phyloP scores from a whole-genome alignment of 1,140 invertebrate species.

The Pogonomyrmex barbatus region DNA sequence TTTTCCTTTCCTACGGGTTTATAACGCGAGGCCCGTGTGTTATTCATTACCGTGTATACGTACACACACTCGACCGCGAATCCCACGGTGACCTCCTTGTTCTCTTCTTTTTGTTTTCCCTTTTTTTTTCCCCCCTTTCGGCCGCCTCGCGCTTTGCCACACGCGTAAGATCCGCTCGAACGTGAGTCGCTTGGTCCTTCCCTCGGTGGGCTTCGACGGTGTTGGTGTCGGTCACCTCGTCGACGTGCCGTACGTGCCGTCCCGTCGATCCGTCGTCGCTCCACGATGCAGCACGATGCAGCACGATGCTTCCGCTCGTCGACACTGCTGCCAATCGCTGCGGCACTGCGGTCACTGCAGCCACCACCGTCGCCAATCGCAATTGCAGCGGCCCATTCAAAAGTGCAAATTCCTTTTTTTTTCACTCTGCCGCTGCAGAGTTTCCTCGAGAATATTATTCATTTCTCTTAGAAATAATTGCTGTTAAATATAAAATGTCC shows the following conservation, averaged over 20 bases:
- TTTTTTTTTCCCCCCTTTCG: constrained; percentile 38
- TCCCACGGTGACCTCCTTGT: constrained; percentile 63
- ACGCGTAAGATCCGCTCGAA: constrained; percentile 67
- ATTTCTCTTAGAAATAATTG: neutral
- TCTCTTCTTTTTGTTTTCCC: constrained; percentile 52
- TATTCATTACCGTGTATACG: constrained; percentile 41
- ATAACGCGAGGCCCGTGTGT: constrained; percentile 12
- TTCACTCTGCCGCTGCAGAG: neutral
- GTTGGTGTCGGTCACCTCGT: constrained; percentile 36
- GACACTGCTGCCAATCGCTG: constrained; percentile 20
- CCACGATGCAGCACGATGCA: constrained; percentile 45
- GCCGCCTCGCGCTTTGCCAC: constrained; percentile 53
- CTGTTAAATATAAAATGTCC: neutral
- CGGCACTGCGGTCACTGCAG: neutral
- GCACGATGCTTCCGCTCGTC: neutral
- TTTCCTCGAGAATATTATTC: neutral
- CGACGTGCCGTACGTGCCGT: constrained; percentile 45
- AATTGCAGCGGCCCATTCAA: neutral
- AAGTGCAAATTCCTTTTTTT: neutral
- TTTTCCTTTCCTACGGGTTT: constrained; percentile 61
- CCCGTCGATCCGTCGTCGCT: neutral
- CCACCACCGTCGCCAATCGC: neutral
- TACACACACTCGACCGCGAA: constrained; percentile 60
- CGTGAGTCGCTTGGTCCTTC: constrained; percentile 62
- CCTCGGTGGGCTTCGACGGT: constrained; percentile 56